These are phyloP conservation scores for Pica pica DNA, from an alignment of 2,113 vertebrate genomes.

Conservation along the genomic window DNA sequence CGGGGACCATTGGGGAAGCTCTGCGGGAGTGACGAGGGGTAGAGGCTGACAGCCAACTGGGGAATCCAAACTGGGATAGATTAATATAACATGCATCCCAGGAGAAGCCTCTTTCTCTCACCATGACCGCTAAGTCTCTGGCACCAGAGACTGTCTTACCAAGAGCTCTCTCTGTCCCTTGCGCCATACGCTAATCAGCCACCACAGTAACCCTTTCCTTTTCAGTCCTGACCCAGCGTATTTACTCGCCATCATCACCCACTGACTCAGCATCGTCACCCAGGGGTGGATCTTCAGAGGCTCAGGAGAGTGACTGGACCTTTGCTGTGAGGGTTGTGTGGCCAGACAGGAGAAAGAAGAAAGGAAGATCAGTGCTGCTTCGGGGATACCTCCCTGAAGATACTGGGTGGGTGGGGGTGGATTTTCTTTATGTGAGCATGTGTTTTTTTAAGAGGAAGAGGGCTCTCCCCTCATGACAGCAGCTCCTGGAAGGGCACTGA, in stretches of 20 bases:
- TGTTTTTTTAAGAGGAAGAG: neutral
- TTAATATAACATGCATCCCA: too few species aligned
- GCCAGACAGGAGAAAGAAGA: neutral
- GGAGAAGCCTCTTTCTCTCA: too few species aligned
- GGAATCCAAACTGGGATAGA: too few species aligned
- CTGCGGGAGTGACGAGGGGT: too few species aligned
- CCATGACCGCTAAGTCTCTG: too few species aligned
- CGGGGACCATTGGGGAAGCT: too few species aligned
- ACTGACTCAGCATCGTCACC: neutral
- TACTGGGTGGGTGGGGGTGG: neutral
- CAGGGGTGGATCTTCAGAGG: neutral
- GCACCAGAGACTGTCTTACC: too few species aligned
- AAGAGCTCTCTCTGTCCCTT: too few species aligned
- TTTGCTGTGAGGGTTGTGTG: neutral
- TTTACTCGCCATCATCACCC: neutral
- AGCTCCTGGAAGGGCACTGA: neutral
- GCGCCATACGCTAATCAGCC: too few species aligned
- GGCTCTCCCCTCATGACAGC: fast-evolving
- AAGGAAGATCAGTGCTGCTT: neutral
- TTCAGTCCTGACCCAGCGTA: neutral
- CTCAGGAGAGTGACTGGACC: neutral
- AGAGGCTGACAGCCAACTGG: too few species aligned
- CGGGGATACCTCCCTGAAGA: neutral
- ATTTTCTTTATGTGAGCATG: neutral
- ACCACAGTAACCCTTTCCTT: neutral